phyloP scores from a whole-genome alignment of 2,113 vertebrate genomes.

The Nibea albiflora region DNA sequence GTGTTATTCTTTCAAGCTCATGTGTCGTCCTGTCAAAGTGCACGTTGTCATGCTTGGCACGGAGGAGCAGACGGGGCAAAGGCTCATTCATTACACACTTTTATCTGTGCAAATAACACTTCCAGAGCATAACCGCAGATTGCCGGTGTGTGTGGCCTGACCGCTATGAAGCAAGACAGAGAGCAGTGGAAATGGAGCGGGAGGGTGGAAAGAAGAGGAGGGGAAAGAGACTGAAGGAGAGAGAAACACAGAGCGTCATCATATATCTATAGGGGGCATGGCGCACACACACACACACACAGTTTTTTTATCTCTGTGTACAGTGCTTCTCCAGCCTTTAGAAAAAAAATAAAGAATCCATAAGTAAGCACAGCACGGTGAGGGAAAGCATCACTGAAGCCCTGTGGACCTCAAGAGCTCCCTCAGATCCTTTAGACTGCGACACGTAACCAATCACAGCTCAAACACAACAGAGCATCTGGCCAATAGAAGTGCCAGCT shows the following conservation, averaged over 20 bases:
- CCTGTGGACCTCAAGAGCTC: constrained; percentile 36
- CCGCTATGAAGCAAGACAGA: constrained; percentile 30
- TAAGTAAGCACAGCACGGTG: constrained; percentile 5
- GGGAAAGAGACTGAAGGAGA: background rate
- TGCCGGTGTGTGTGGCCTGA: constrained; percentile 61
- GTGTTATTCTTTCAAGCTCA: constrained; percentile 59
- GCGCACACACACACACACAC: background rate
- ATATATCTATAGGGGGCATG: background rate
- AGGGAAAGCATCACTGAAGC: constrained; percentile 23
- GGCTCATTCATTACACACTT: constrained; percentile 66
- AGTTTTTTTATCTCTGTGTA: background rate
- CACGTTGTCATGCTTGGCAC: constrained; percentile 55
- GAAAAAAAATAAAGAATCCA: constrained; percentile 7
- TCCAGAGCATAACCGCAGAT: constrained; percentile 46
- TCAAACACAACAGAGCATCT: constrained; percentile 51
- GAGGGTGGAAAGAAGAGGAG: background rate
- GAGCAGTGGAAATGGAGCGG: constrained; percentile 18
- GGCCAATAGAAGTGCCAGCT: constrained; percentile 54
- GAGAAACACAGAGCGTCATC: background rate
- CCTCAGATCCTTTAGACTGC: constrained; percentile 30
- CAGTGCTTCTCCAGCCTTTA: background rate
- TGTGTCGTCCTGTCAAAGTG: constrained; percentile 61
- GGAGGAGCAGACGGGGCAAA: constrained; percentile 8
- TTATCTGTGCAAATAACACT: constrained; percentile 72
- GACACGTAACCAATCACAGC: constrained; percentile 64